Evolutionary conservation across 2,113 vertebrate genomes (phyloP).

Genomic region (Aspidoscelis tigris): DNA sequence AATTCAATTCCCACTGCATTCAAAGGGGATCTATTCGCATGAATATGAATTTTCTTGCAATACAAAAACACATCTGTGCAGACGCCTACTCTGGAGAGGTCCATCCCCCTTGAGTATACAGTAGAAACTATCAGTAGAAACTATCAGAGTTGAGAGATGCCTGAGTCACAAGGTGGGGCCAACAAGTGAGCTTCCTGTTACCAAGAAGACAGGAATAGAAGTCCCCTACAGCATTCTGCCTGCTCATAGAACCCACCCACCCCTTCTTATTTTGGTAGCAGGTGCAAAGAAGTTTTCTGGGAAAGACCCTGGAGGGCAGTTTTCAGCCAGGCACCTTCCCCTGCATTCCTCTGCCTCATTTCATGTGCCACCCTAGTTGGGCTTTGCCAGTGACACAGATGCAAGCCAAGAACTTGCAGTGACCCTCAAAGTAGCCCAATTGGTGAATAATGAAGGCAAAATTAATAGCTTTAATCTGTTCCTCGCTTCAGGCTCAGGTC

Average conservation of each 20-base stretch:
- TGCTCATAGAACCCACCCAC: not conserved
- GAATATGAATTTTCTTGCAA: no score
- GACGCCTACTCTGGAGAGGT: no score
- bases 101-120: no score
- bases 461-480: slow-evolving; percentile 47
- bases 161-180: no score
- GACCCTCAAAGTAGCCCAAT: not conserved
- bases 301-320: no score
- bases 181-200: not conserved
- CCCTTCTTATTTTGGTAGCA: not conserved
- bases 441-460: slow-evolving; percentile 37
- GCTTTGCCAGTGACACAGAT: not conserved
- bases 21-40: no score
- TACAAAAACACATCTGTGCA: no score
- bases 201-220: not conserved
- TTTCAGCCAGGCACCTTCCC: not conserved
- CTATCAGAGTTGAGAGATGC: not conserved
- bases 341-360: not conserved
- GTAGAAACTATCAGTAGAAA: no score
- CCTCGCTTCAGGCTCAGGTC: slow-evolving; percentile 35
- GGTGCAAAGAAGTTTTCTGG: not conserved
- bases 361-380: not conserved
- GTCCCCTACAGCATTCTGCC: not conserved
- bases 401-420: slow-evolving; percentile 10
- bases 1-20: no score